Conservation (phyloP, 2,113 vertebrate genomes). For the Acanthisitta chloris region DNA sequence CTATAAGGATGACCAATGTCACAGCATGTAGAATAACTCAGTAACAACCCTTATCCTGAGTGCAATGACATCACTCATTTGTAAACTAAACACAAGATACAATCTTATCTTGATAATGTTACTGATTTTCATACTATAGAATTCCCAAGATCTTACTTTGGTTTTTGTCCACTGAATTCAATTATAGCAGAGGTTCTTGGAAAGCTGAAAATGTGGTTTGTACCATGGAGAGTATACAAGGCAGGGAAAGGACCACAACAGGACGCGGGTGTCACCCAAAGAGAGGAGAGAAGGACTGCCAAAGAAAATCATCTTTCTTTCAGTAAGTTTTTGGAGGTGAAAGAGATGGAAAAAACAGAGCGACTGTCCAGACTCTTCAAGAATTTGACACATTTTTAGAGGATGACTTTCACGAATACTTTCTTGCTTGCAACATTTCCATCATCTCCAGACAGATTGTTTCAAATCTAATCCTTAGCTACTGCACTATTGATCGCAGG, state of each 20-base stretch:
- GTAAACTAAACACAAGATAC: background rate
- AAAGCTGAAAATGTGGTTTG: background rate
- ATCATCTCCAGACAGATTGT: background rate
- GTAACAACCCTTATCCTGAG: background rate
- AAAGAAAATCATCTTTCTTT: background rate
- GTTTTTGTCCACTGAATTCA: background rate
- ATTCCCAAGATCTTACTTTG: background rate
- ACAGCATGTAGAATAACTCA: background rate
- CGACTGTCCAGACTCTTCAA: background rate
- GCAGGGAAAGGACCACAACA: background rate
- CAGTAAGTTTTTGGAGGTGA: background rate
- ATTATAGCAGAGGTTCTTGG: background rate
- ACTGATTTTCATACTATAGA: background rate
- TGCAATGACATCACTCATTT: background rate
- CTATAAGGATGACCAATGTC: background rate
- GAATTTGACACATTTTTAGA: background rate
- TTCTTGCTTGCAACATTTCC: background rate
- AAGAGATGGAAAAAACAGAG: background rate
- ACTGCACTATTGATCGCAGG: background rate
- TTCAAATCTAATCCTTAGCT: constrained; percentile 18
- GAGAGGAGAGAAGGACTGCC: background rate
- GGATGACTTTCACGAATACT: background rate
- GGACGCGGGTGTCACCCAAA: background rate
- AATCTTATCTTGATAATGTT: background rate
- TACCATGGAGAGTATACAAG: background rate